phyloP scores from a whole-genome alignment of 1,140 invertebrate genomes.

The Frieseomelitta varia region DNA sequence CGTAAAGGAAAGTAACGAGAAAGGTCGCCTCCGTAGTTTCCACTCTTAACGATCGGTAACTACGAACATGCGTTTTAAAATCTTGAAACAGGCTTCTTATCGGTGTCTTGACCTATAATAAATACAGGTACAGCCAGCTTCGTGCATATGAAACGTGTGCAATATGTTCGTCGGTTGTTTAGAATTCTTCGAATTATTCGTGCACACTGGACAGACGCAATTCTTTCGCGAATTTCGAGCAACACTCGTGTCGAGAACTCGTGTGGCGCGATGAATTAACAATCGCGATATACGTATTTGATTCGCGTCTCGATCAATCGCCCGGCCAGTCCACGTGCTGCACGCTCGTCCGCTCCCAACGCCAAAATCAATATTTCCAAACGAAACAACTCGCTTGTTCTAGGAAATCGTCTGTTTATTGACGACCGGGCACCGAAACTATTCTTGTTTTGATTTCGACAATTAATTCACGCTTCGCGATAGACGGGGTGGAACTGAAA shows the following conservation, averaged over 20 bases:
- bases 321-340: background rate
- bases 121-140: background rate
- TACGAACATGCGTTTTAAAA: background rate
- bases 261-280: too few relatives aligned
- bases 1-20: constrained; percentile 39
- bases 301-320: background rate
- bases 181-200: background rate
- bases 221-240: background rate
- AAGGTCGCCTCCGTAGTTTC: constrained; percentile 19
- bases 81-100: background rate
- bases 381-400: background rate
- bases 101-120: background rate
- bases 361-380: background rate
- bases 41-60: background rate
- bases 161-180: background rate
- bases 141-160: background rate
- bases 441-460: too few relatives aligned
- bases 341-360: background rate
- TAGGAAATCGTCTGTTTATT: background rate
- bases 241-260: background rate
- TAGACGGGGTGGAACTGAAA: too few relatives aligned
- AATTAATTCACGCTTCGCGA: too few relatives aligned
- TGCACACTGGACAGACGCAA: background rate
- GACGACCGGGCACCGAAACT: too few relatives aligned
- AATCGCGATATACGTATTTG: background rate